These are phyloP conservation scores for Drosophila nigricruria DNA, from an alignment of 2,888 invertebrate species.

Conservation along the genomic window DNA sequence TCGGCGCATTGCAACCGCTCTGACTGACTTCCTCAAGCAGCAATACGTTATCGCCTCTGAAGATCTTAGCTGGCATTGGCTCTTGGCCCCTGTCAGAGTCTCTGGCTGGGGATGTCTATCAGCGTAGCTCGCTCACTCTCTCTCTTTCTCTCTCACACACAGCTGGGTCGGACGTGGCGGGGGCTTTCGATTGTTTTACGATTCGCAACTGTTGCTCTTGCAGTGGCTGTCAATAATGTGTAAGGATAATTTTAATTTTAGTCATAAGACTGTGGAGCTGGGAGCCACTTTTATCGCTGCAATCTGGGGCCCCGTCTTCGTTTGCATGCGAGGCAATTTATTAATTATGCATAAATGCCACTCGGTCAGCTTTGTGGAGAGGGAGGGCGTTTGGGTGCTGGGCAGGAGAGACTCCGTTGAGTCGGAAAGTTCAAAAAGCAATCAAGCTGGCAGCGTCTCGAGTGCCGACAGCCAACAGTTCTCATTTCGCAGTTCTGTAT, in stretches of 20 bases:
- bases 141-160: slow-evolving; percentile 16
- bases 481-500: slow-evolving; percentile 16
- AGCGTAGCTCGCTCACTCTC: slow-evolving; percentile 37
- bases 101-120: slow-evolving; percentile 48
- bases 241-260: slow-evolving; percentile 73
- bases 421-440: slow-evolving; percentile 74
- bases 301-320: slow-evolving; percentile 53
- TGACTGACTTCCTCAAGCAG: slow-evolving; percentile 61
- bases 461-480: slow-evolving; percentile 65
- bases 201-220: slow-evolving; percentile 51
- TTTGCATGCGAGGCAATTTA: slow-evolving; percentile 71
- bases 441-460: slow-evolving; percentile 53
- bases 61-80: slow-evolving; percentile 47
- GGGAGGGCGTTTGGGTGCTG: neutral
- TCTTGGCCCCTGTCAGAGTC: slow-evolving; percentile 18
- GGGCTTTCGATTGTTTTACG: slow-evolving; percentile 61
- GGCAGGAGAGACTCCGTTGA: neutral
- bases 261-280: slow-evolving; percentile 45
- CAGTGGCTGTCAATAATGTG: slow-evolving; percentile 63
- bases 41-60: slow-evolving; percentile 63
- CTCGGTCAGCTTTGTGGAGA: neutral
- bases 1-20: slow-evolving; percentile 30
- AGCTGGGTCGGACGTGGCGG: slow-evolving; percentile 1
- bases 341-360: slow-evolving; percentile 78
- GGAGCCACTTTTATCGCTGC: slow-evolving; percentile 55